phyloP scores from a whole-genome alignment of 2,113 vertebrate genomes.

The Calonectris borealis region DNA sequence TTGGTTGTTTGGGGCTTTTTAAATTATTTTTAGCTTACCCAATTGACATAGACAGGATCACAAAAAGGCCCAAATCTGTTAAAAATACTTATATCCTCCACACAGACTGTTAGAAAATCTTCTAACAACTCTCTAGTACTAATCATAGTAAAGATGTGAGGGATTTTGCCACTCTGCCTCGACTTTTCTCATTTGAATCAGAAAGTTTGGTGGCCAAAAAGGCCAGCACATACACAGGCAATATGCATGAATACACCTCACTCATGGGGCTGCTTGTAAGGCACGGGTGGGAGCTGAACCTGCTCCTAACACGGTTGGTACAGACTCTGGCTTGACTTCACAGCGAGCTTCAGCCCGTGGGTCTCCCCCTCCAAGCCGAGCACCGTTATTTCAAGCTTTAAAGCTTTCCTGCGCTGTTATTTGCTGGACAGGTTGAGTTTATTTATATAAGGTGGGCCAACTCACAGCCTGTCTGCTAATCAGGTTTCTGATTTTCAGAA shows the following conservation, averaged over 20 bases:
- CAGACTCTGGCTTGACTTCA: background rate
- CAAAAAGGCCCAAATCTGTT: background rate
- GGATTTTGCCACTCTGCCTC: background rate
- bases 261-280: background rate
- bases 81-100: background rate
- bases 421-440: background rate
- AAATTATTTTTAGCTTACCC: background rate
- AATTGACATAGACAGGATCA: background rate
- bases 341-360: background rate
- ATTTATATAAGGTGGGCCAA: background rate
- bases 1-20: background rate
- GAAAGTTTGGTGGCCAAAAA: background rate
- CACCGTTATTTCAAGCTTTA: background rate
- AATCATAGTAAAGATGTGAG: background rate
- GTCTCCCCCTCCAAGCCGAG: background rate
- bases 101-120: background rate
- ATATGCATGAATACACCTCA: background rate
- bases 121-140: background rate
- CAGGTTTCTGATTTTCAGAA: background rate
- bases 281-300: background rate
- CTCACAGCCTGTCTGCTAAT: background rate
- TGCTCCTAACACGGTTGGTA: background rate
- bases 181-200: background rate
- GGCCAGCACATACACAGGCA: accelerated
- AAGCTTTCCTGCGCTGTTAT: background rate